Evolutionary conservation across 2,113 vertebrate genomes (phyloP), one percentile per base, ranked within the genome.

Genomic region (Zosterops lateralis): DNA sequence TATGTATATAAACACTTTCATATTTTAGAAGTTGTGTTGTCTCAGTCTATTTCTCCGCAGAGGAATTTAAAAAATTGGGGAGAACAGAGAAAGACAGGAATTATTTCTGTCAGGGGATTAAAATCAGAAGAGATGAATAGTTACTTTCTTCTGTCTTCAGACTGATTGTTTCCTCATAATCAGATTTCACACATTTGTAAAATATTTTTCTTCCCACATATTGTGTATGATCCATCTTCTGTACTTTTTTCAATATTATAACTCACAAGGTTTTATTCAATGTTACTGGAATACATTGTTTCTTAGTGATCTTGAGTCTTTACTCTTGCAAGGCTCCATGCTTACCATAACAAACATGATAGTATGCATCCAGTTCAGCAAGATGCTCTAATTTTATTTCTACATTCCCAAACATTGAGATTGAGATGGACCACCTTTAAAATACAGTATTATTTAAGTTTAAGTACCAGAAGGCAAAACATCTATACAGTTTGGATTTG

Each of bases 161-260:
- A 74, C 4, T 57, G 36, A 51, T 68, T 38, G 38, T 38, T 38
- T 38, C 38, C 38, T 38, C 38, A 38, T 12, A 38, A 82, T n/a
- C 36, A n/a, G 14, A 83, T 88, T 83, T 76, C 22, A 76, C 31
- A 58, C 13, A 58, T 7, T 75, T 75, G 26, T 60, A 67, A 45
- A 53, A 67, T 67, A 45, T 81, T 32, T 57, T 92, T 3, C 38
- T 65, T 79, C 50, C 67, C 71, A 77, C 51, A 83, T 17, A 50
- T 2, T 53, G 6, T 0, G 0, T 67, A 51, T 40, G n/a, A 92
- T 15, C 73, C 12, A 76, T 48, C 31, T 66, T 77, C 56, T 2
- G 1, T 51, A 60, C 24, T 87, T 64, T 54, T 92, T 83, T 68
- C 54, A 92, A 11, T 36, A 82, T 28, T 87, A 78, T 64, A 36